Percentiles rank a stretch among this genome's conserved stretches.
Conservation (phyloP, 2,888 invertebrate species). For the Tenthredo livida region DNA sequence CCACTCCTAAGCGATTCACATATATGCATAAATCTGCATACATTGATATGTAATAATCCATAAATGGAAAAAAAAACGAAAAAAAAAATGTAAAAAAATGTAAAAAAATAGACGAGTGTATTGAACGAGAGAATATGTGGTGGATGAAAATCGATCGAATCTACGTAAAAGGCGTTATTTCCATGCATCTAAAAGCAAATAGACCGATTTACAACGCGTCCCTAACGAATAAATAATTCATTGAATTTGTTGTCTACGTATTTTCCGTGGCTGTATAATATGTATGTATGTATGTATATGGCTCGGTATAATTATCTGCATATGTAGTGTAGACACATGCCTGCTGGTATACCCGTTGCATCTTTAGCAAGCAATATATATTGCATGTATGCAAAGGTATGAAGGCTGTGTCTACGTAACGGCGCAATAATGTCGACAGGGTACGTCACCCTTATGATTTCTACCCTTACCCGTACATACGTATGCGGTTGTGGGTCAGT, state of each 20-base stretch:
- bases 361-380: neutral
- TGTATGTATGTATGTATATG: neutral
- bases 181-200: conserved; percentile 6
- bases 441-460: conserved; percentile 25
- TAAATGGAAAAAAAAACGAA: too few relatives aligned
- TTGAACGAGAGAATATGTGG: neutral
- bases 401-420: neutral
- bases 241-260: neutral
- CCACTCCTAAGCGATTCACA: neutral
- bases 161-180: neutral
- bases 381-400: neutral
- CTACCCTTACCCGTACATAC: neutral
- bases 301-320: neutral
- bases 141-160: neutral
- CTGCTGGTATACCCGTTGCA: neutral
- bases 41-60: neutral
- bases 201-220: neutral
- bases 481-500: conserved; percentile 16
- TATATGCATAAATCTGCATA: too few relatives aligned
- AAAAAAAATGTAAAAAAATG: too few relatives aligned
- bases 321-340: neutral
- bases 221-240: conserved; percentile 13
- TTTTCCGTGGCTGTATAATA: neutral
- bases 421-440: conserved; percentile 17
- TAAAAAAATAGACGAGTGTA: neutral